A percentile compares a stretch with the other conserved stretches of the same genome.
Conservation (phyloP, 2,888 invertebrate genomes). For the Drosophila helvetica region DNA sequence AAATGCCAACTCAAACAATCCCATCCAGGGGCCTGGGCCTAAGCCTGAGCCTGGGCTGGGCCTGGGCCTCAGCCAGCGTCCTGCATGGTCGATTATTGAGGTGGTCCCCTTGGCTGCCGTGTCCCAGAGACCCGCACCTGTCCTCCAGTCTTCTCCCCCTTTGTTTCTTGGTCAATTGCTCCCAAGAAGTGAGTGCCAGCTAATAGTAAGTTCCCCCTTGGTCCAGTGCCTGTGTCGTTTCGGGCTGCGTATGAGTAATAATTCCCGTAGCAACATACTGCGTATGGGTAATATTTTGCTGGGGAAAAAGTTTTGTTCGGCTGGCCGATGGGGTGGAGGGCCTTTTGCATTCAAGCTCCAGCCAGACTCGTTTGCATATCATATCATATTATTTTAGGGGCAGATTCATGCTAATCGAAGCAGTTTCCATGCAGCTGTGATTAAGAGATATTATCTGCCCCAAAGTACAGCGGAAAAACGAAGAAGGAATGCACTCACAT, state of each 20-base stretch:
- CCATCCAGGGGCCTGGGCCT: not conserved
- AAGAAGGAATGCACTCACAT: not conserved
- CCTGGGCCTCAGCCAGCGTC: not conserved
- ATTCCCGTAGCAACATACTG: not conserved
- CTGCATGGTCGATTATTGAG: not conserved
- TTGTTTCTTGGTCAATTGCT: not conserved
- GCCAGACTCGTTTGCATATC: slow-evolving; percentile 3
- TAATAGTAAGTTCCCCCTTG: slow-evolving; percentile 1
- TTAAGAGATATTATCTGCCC: not conserved
- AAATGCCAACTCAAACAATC: slow-evolving; percentile 6
- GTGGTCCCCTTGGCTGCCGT: not conserved
- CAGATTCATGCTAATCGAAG: not conserved
- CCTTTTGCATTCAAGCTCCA: not conserved
- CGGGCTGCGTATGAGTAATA: slow-evolving; percentile 16
- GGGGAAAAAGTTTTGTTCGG: not conserved
- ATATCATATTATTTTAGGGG: not conserved
- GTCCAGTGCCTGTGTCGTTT: not conserved
- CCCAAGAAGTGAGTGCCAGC: slow-evolving; percentile 1
- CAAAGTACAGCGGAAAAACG: not conserved
- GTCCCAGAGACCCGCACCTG: not conserved
- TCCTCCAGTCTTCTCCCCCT: not conserved
- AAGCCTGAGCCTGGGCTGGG: no score
- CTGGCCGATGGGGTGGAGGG: not conserved
- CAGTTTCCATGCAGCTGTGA: not conserved
- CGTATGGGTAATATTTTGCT: not conserved